Base-by-base conservation (phyloP, 2,113 vertebrate genomes). In the Propithecus coquereli region DNA sequence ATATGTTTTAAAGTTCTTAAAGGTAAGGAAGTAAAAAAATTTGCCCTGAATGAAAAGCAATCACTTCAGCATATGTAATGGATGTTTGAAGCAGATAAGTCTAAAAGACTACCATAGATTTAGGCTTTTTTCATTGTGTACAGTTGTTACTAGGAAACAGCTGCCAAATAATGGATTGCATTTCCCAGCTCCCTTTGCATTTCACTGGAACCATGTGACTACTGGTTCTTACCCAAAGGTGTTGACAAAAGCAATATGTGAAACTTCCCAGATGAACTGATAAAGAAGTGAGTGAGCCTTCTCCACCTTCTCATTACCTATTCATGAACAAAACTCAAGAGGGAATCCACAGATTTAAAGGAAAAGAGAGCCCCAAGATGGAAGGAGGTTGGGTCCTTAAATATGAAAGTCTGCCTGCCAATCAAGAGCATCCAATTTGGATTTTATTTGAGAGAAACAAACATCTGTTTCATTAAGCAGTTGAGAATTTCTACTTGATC, bases 21-120 rank as follows among this genome's bases (percentile, higher is more conserved):
- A 97, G 18, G 59, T 93, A 70, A 98, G 59, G 45, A 98, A 95
- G 0, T 98, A 86, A 65, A 98, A 95, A 79, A 95, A 73, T 94
- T 91, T 98, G 95, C 43, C 12, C 97, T 94, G 96, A 98, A 94
- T 96, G 71, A 66, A 98, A 97, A 93, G 83, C 76, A 0, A 0
- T 97, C 8, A 94, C 91, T 0, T 96, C 94, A 92, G 95, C 73
- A 9, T 97, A 94, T 54, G 57, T 97, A 40, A 97, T 94, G 95
- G 95, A 96, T 0, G 45, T 96, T 12, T 74, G 40, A 84, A 17
- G 32, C 18, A 76, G 9, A 8, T 5, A 45, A 45, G 3, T 73
- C 40, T 87, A 20, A 73, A 79, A 18, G 45, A 96, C 40, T 65
- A 30, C 13, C 16, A 63, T 27, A 87, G 37, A 65, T 81, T 40